These are phyloP conservation scores for Sigmodon hispidus DNA, from an alignment of 2,113 vertebrate genomes.

Conservation along the genomic window DNA sequence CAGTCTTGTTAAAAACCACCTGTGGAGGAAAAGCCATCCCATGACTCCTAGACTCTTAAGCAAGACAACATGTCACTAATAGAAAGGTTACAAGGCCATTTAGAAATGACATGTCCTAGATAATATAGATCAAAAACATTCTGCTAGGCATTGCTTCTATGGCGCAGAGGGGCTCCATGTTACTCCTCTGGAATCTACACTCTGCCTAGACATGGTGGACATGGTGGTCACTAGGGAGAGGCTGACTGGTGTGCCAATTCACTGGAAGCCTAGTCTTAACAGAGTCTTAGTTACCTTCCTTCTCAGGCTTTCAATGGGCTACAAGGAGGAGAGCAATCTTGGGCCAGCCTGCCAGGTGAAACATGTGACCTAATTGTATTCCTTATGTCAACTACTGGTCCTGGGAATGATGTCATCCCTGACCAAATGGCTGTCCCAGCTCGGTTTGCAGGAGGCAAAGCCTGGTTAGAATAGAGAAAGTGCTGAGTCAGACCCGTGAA, in stretches of 20 bases:
- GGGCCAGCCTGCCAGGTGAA: not conserved
- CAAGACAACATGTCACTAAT: not conserved
- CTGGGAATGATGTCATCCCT: not conserved
- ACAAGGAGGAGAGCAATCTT: not conserved
- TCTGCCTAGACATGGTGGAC: not conserved
- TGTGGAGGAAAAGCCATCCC: not conserved
- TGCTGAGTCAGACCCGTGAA: not conserved
- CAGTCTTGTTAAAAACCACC: not conserved
- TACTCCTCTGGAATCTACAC: not conserved
- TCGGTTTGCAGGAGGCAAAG: not conserved
- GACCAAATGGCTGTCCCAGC: not conserved
- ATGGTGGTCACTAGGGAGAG: not conserved
- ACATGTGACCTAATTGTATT: not conserved
- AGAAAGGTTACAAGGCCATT: not conserved
- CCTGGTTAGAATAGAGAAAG: not conserved
- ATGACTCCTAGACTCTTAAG: not conserved
- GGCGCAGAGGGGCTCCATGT: fast-evolving
- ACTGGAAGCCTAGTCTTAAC: not conserved
- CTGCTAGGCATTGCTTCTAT: not conserved
- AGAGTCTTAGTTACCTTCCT: not conserved
- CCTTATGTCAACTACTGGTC: not conserved
- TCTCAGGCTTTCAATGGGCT: not conserved
- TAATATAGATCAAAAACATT: not conserved
- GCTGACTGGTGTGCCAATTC: not conserved
- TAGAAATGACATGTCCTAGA: not conserved